These are phyloP conservation scores for Chymomyza procnemis DNA, from an alignment of 2,888 invertebrate species.

Conservation along the genomic window DNA sequence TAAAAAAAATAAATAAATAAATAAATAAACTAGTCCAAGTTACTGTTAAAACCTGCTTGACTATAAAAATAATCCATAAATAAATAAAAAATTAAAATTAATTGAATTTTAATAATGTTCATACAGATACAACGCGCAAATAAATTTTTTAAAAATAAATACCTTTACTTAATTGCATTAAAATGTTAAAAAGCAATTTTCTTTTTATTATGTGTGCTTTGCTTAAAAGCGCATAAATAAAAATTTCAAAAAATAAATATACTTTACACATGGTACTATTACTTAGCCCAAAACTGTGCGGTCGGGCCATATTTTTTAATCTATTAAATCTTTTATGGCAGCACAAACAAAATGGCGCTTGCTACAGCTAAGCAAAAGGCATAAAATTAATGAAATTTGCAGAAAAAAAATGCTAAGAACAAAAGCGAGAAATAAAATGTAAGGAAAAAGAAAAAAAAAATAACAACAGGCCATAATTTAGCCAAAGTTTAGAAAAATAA, in stretches of 20 bases:
- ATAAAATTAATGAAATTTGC: conserved; percentile 9
- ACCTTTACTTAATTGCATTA: not conserved
- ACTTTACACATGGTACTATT: not conserved
- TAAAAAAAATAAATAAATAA: no score
- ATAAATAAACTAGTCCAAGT: no score
- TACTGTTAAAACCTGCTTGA: no score
- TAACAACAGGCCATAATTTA: conserved; percentile 12
- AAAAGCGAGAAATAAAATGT: not conserved
- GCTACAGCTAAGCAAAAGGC: conserved; percentile 2
- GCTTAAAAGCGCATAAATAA: not conserved
- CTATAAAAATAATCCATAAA: no score
- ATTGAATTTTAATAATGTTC: no score
- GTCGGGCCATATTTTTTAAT: not conserved
- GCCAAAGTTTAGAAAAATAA: conserved; percentile 24
- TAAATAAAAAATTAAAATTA: no score
- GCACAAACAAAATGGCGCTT: not conserved
- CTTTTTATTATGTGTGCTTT: not conserved
- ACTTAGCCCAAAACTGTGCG: no score
- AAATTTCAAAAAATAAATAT: not conserved
- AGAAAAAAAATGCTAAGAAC: not conserved
- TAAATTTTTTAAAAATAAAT: not conserved
- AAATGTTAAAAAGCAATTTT: not conserved
- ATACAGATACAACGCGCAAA: no score
- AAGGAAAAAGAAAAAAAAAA: conserved; percentile 20
- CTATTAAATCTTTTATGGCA: not conserved